Evolutionary conservation across 2,797 vertebrate genomes (phyloP).

Genomic region (Carcharodon carcharias): DNA sequence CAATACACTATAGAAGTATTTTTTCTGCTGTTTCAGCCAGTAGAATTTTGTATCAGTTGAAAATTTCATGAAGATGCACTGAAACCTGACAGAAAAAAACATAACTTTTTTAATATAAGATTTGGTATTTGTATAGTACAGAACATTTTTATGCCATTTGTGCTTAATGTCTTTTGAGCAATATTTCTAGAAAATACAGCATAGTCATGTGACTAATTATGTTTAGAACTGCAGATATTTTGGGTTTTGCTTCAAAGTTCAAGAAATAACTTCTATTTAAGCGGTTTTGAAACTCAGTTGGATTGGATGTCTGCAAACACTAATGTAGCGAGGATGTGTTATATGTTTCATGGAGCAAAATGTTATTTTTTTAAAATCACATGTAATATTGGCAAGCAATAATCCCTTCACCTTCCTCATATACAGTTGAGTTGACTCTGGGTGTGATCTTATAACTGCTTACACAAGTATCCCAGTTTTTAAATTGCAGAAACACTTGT

Average conservation of each 20-base stretch:
- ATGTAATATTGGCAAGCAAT: not conserved
- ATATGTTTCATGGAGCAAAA: not conserved
- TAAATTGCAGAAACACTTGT: not conserved
- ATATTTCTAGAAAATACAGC: not conserved
- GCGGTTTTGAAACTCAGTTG: not conserved
- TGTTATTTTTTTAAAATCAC: not conserved
- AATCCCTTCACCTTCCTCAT: not conserved
- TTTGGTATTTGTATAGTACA: not conserved
- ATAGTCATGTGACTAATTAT: not conserved
- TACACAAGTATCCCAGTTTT: not conserved
- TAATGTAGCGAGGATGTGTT: not conserved
- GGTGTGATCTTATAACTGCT: not conserved
- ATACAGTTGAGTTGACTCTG: not conserved
- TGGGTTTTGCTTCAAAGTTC: conserved; percentile 1
- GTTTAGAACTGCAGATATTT: not conserved
- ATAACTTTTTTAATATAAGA: not conserved
- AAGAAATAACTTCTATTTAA: not conserved
- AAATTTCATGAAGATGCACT: not conserved
- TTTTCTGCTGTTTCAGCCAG: conserved; percentile 6
- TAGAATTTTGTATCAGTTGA: not conserved
- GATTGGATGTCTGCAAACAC: not conserved
- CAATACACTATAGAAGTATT: not conserved
- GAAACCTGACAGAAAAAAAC: not conserved
- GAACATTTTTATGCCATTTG: not conserved
- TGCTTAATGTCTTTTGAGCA: not conserved